Conservation (phyloP, 92 coral and sea anemone species). For the Actinernus sp. region DNA sequence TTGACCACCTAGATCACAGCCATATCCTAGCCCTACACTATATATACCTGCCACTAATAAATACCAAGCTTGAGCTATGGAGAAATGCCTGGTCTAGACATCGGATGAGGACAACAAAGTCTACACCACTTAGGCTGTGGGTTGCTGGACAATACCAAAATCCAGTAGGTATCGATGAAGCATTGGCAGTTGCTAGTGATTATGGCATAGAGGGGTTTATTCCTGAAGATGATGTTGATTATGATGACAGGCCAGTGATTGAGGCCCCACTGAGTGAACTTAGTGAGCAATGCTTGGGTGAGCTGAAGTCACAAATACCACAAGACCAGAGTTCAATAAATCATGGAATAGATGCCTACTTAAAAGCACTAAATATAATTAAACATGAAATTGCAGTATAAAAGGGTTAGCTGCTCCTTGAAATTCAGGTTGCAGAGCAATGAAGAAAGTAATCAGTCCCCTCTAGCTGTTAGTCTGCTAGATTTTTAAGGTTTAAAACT, state of each 20-base stretch:
- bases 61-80: conserved; percentile 62
- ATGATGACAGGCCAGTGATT: conserved; percentile 57
- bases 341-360: conserved; percentile 63
- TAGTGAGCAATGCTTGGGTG: conserved; percentile 38
- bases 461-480: no score
- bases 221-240: no score
- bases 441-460: no score
- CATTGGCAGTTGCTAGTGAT: no score
- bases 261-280: conserved; percentile 34
- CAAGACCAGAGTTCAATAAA: conserved; percentile 42
- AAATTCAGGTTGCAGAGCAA: no score
- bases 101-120: conserved; percentile 49
- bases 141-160: no score
- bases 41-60: conserved; percentile 49
- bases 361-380: conserved; percentile 52
- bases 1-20: conserved; percentile 53
- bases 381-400: no score
- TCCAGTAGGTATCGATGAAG: no score
- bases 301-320: conserved; percentile 39
- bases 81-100: conserved; percentile 48
- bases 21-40: conserved; percentile 73
- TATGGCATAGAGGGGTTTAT: no score
- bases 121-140: conserved; percentile 71
- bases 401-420: no score
- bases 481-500: no score